These are phyloP conservation scores for Phyllotreta cruciferae DNA, from an alignment of 2,888 invertebrate genomes.

Conservation along the genomic window DNA sequence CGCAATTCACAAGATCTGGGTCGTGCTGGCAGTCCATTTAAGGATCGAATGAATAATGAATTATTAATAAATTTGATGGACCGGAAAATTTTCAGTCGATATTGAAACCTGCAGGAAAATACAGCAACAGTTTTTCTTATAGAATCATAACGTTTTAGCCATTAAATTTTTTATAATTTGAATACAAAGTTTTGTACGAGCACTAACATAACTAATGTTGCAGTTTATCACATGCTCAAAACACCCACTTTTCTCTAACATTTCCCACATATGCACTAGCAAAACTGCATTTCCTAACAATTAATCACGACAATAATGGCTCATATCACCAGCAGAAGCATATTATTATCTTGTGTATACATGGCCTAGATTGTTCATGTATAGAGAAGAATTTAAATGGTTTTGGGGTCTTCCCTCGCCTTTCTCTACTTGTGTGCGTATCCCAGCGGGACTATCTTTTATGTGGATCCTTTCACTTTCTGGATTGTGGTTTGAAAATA, in stretches of 20 bases:
- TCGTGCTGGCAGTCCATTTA: too few species aligned
- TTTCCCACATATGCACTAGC: constrained; percentile 15
- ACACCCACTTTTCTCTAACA: constrained; percentile 4
- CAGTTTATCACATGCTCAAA: background rate
- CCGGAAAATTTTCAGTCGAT: too few species aligned
- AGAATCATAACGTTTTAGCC: too few species aligned
- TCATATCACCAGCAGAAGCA: constrained; percentile 35
- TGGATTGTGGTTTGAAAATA: constrained; percentile 21
- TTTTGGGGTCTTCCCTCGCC: constrained; percentile 14
- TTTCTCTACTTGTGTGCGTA: constrained; percentile 7
- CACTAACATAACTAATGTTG: too few species aligned
- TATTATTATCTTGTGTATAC: constrained; percentile 36
- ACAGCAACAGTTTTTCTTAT: too few species aligned
- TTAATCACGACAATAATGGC: constrained; percentile 27
- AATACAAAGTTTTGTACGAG: too few species aligned
- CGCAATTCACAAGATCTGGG: background rate
- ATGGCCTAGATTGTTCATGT: constrained; percentile 31
- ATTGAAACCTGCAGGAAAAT: too few species aligned
- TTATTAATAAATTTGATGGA: too few species aligned
- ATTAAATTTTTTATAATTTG: too few species aligned
- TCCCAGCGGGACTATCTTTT: constrained; percentile 26
- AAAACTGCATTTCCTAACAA: constrained; percentile 20
- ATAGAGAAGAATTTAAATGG: constrained; percentile 23
- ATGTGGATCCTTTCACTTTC: constrained; percentile 18
- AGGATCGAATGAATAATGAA: too few species aligned